Conservation (phyloP, 1,140 invertebrate genomes). For the Drosophila novamexicana region DNA sequence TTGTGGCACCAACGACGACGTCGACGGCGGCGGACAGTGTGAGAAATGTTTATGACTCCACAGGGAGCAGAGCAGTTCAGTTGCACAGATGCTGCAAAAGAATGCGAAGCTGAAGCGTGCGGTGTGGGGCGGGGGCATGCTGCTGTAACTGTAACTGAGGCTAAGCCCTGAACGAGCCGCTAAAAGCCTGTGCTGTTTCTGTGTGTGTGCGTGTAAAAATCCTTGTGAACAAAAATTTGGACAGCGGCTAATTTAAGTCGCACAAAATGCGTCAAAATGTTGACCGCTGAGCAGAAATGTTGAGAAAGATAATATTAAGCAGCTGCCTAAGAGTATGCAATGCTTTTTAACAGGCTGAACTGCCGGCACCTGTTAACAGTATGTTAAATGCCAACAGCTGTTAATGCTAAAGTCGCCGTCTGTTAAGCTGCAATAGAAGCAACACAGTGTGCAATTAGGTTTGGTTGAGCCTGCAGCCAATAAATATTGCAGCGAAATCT, state of each 20-base stretch:
- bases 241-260: neutral
- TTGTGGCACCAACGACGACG: constrained; percentile 45
- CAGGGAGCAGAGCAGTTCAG: constrained; percentile 38
- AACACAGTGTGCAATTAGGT: constrained; percentile 37
- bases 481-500: no score
- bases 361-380: neutral
- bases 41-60: constrained; percentile 71
- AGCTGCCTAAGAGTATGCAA: constrained; percentile 8
- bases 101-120: constrained; percentile 1
- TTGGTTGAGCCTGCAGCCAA: neutral
- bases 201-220: constrained; percentile 27
- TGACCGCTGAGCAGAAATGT: no score
- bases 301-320: neutral
- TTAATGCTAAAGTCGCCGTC: neutral
- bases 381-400: neutral
- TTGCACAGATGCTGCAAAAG: constrained; percentile 34
- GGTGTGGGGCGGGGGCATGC: neutral
- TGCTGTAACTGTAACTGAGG: constrained; percentile 13
- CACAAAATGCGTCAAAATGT: no score
- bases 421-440: constrained; percentile 1
- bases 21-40: constrained; percentile 17
- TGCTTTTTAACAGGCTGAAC: neutral
- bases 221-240: constrained; percentile 25
- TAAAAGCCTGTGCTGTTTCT: constrained; percentile 31
- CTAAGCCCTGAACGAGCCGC: constrained; percentile 46